phyloP scores from a whole-genome alignment of 2,113 vertebrate genomes.

The Zootoca vivipara region DNA sequence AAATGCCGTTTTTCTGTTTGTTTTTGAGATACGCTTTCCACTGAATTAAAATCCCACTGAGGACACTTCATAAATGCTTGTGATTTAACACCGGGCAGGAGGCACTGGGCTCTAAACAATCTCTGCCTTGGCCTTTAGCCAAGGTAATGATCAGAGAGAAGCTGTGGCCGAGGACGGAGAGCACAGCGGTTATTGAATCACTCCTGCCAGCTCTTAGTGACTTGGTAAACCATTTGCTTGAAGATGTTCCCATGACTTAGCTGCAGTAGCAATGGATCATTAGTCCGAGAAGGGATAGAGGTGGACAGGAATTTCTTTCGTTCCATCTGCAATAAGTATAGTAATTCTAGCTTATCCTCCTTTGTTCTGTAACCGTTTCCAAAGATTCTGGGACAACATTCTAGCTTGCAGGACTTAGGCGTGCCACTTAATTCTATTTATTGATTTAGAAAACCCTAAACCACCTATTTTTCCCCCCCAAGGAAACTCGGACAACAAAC shows the following conservation, averaged over 20 bases:
- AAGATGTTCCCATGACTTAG: background rate
- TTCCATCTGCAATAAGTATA: background rate
- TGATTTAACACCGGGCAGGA: constrained; percentile 10
- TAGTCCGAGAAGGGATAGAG: background rate
- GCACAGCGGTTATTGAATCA: constrained; percentile 2
- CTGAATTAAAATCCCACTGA: constrained; percentile 32
- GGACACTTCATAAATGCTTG: constrained; percentile 14
- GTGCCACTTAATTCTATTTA: background rate
- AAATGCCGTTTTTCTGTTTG: background rate
- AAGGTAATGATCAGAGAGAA: background rate
- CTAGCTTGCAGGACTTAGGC: rapidly evolving
- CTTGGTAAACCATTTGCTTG: background rate
- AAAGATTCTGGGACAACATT: background rate
- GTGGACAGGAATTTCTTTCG: background rate
- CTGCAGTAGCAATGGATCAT: background rate
- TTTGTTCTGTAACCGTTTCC: background rate
- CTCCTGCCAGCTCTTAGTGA: background rate
- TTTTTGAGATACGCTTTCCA: background rate
- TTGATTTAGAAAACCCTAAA: too few relatives aligned
- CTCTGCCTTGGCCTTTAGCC: background rate
- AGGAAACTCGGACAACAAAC: too few relatives aligned
- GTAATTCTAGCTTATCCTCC: too few relatives aligned
- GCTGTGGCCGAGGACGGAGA: background rate
- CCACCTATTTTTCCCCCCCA: too few relatives aligned
- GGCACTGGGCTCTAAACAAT: background rate